phyloP scores from a whole-genome alignment of 2,888 invertebrate species.

The Phengaris arion region DNA sequence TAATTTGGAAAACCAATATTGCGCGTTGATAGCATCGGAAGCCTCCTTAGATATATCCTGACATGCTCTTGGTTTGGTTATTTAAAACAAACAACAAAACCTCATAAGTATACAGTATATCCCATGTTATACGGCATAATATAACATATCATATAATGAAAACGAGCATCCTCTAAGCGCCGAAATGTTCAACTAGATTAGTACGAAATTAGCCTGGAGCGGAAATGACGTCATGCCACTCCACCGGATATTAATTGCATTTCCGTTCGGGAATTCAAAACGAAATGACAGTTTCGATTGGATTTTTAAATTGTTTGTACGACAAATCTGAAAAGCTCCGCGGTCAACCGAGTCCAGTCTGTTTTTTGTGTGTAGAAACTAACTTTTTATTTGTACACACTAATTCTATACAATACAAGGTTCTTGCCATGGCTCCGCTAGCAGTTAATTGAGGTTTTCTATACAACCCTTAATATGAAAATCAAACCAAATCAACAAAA shows the following conservation, averaged over 20 bases:
- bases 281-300: not conserved
- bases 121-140: not conserved
- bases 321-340: not conserved
- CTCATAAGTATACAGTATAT: no score
- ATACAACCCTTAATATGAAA: no score
- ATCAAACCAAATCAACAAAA: no score
- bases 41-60: no score
- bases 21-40: no score
- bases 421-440: not conserved
- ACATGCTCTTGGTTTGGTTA: no score
- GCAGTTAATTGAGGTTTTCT: no score
- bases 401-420: not conserved
- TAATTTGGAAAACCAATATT: no score
- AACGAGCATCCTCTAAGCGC: not conserved
- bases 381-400: not conserved
- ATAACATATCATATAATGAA: not conserved
- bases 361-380: not conserved
- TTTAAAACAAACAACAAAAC: no score
- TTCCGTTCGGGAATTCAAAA: not conserved
- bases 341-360: not conserved
- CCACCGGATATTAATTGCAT: conserved; percentile 11
- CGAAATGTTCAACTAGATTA: not conserved
- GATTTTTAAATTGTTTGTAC: not conserved
- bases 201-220: not conserved
- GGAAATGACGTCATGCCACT: not conserved